Conservation (phyloP, 2,888 invertebrate species). For the Mystacides longicornis region DNA sequence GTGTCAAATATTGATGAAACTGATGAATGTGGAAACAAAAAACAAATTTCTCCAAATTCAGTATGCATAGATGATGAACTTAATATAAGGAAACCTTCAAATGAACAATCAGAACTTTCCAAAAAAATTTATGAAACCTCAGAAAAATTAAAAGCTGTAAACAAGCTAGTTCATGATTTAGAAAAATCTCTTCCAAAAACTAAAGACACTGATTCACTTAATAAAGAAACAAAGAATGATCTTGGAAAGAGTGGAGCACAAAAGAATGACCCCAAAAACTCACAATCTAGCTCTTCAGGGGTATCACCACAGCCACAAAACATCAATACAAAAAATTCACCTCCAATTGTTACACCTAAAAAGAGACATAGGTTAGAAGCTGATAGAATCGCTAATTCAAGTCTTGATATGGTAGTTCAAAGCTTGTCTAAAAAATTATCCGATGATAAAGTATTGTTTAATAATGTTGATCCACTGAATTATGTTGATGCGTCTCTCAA, state of each 20-base stretch:
- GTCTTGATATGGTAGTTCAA: conserved; percentile 45
- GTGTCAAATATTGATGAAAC: conserved; percentile 44
- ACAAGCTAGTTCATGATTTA: conserved; percentile 44
- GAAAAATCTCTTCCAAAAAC: conserved; percentile 43
- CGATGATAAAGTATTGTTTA: conserved; percentile 36
- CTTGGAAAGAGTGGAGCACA: conserved; percentile 31
- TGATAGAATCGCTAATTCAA: conserved; percentile 41
- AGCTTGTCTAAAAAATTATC: conserved; percentile 45
- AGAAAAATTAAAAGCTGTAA: conserved; percentile 46
- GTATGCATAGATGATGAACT: conserved; percentile 35
- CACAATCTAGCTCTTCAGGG: conserved; percentile 1
- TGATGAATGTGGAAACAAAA: conserved; percentile 48
- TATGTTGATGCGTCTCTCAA: conserved; percentile 26
- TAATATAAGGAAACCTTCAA: conserved; percentile 37
- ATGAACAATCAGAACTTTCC: conserved; percentile 44
- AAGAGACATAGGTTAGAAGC: conserved; percentile 64
- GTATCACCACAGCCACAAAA: conserved; percentile 31
- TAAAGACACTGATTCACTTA: conserved; percentile 37
- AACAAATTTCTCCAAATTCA: conserved; percentile 32
- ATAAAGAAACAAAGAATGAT: conserved; percentile 36
- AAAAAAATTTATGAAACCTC: conserved; percentile 47
- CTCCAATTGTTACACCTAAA: conserved; percentile 60
- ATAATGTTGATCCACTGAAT: conserved; percentile 30
- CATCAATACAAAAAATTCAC: conserved; percentile 38
- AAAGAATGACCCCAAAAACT: conserved; percentile 13